Evolutionary conservation across 2,797 vertebrate species (phyloP).

Genomic region (Melanotaenia parkinsoni): DNA sequence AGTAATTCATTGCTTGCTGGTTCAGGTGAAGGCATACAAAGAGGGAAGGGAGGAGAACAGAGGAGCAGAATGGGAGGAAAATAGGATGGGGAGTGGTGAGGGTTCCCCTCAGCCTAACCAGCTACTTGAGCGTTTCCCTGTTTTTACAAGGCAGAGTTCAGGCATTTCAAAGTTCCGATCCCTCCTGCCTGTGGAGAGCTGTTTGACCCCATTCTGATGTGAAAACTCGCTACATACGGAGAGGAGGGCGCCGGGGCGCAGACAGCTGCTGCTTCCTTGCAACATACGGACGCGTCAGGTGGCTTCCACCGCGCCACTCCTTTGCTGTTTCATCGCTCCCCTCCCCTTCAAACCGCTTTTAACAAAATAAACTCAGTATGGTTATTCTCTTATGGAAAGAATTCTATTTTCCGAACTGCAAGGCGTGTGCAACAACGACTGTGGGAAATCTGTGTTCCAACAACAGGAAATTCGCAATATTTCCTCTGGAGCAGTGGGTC

Average conservation of each 20-base stretch:
- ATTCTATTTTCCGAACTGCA: constrained; percentile 29
- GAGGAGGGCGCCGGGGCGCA: constrained; percentile 8
- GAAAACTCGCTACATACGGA: constrained; percentile 29
- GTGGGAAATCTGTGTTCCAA: constrained; percentile 62
- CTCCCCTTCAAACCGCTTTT: constrained; percentile 22
- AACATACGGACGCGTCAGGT: constrained; percentile 55
- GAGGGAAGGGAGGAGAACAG: constrained; percentile 11
- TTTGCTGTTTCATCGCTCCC: constrained; percentile 6
- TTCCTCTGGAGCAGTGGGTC: constrained; percentile 56
- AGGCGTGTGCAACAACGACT: constrained; percentile 35
- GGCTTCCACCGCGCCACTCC: constrained; percentile 41
- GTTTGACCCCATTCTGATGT: constrained; percentile 43
- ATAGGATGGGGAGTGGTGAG: constrained; percentile 53
- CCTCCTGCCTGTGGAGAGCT: constrained; percentile 23
- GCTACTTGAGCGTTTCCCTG: constrained; percentile 72
- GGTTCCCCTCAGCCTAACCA: constrained; percentile 51
- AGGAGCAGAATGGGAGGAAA: constrained; percentile 31
- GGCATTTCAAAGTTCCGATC: constrained; percentile 57
- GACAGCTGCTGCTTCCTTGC: constrained; percentile 30
- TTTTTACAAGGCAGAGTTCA: constrained; percentile 59
- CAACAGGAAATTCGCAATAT: constrained; percentile 76
- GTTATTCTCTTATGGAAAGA: constrained; percentile 53
- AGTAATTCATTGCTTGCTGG: constrained; percentile 25
- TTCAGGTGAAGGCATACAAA: constrained; percentile 30
- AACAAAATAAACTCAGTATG: constrained; percentile 49